Evolutionary conservation across 2,797 vertebrate species (phyloP), one percentile per base, ranked within the genome.

Genomic region (Cossypha polioptera): DNA sequence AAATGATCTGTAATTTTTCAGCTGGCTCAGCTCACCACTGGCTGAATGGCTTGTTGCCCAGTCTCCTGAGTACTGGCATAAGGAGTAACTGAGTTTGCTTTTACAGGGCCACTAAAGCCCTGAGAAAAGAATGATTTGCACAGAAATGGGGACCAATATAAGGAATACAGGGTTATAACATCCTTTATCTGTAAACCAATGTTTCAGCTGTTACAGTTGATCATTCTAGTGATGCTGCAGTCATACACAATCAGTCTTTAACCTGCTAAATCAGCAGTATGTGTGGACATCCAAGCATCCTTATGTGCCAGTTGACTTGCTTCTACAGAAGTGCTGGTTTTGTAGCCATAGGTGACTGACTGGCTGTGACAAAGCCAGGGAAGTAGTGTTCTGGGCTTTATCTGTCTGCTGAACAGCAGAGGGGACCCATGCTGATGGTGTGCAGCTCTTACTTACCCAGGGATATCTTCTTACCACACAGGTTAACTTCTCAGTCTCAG

Each of bases 1-100:
- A 78, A 92, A 58, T 51, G 71, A 86, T 95, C 9, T 21, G 67
- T 87, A 45, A 67, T 87, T 76, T 88, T 92, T 93, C 48, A 84
- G 35, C 86, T 94, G 92, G 50, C 79, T 95, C 81, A 63, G 61
- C 72, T 90, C 45, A 66, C 48, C 16, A 2, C 50, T 71, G 58
- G 11, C 65, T 67, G 65, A 40, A 83, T 88, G 81, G 55, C 83
- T 88, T 42, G 35, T 45, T 94, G 66, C 74, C 91, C 29, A 1
- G 16, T 63, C 33, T 75, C 26, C 50, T 51, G 58, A 59, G 61
- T 58, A 72, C 42, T 2, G 9, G 19, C n/a, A 35, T 77, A 61
- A 86, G 45, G 36, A 79, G 14, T 59, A 86, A 75, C 22, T 38
- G 57, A 79, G 35, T 35, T 85, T 72, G 17, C 26, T 73, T 94